A percentile compares a stretch with the other conserved stretches of the same genome.
These are phyloP conservation scores for Tenthredo notha DNA, from an alignment of 2,888 invertebrate genomes.

Conservation along the genomic window DNA sequence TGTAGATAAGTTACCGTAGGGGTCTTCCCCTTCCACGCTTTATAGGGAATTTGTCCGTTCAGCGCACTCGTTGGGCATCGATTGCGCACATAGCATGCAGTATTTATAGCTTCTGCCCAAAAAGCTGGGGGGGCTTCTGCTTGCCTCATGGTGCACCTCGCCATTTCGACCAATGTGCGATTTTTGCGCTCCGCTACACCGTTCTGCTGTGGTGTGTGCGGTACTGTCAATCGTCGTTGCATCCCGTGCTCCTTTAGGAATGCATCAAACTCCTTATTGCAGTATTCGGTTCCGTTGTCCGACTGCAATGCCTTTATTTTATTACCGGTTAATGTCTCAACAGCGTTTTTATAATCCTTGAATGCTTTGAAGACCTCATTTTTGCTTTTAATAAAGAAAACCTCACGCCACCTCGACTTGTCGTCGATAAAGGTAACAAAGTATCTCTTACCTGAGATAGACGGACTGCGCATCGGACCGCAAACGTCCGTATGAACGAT, in stretches of 20 bases:
- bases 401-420: conserved; percentile 56
- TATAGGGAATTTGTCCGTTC: conserved; percentile 57
- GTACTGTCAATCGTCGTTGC: conserved; percentile 59
- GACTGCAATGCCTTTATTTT: conserved; percentile 58
- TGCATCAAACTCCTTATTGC: conserved; percentile 57
- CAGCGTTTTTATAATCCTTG: conserved; percentile 54
- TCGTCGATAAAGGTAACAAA: conserved; percentile 60
- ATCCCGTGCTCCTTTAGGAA: conserved; percentile 63
- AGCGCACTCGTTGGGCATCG: conserved; percentile 58
- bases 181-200: conserved; percentile 67
- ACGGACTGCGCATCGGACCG: conserved; percentile 44
- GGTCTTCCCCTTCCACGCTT: conserved; percentile 54
- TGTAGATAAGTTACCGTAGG: conserved; percentile 33
- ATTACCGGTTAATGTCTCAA: conserved; percentile 53
- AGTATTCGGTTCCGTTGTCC: conserved; percentile 60
- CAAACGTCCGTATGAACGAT: conserved; percentile 58
- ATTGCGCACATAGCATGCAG: conserved; percentile 64
- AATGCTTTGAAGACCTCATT: conserved; percentile 54
- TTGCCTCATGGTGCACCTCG: conserved; percentile 62
- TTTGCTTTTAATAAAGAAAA: conserved; percentile 57
- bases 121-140: conserved; percentile 54
- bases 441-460: conserved; percentile 51
- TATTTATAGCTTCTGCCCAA: conserved; percentile 64
- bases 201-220: conserved; percentile 67
- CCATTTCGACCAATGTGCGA: conserved; percentile 63